Evolutionary conservation across 2,888 invertebrate species (phyloP), one percentile per base, ranked within the genome.

Genomic region (Zeuzera pyrina): DNA sequence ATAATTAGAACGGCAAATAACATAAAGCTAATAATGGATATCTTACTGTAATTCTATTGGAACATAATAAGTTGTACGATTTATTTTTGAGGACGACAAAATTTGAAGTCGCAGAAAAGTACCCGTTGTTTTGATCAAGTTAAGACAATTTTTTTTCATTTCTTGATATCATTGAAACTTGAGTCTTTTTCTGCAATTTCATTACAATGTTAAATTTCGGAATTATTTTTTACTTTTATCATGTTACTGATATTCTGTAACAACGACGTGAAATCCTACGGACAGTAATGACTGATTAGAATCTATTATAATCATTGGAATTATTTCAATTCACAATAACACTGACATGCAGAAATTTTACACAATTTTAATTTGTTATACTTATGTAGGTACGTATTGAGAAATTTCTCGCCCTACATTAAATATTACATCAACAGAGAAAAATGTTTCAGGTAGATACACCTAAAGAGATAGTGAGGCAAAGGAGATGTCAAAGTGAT

Each of bases 1-100:
- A 47, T 43, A 39, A 31, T 41, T 39, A 31, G 31, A 40, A 41
- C 38, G 39, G 41, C 29, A n/a, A 24, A 38, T 33, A 39, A 30
- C 37, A 39, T 44, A 33, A 42, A 38, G 30, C 27, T 23, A 21
- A 15, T 24, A 21, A 25, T 33, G 24, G 29, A 38, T 35, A 43
- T 43, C 34, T 38, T 53, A 49, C 55, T 56, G 49, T 54, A 52
- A 36, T 41, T 45, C 36, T 35, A 38, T 35, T 49, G 38, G 43
- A 39, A 36, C 42, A 47, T 38, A 47, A 42, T 39, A 26, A 39
- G 26, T n/a, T n/a, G n/a, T n/a, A n/a, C n/a, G n/a, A n/a, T n/a
- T n/a, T n/a, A n/a, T n/a, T n/a, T n/a, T n/a, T n/a, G n/a, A n/a
- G n/a, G n/a, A n/a, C n/a, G n/a, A n/a, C n/a, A n/a, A n/a, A n/a